Conservation (phyloP, 2,113 vertebrate genomes). For the Trichechus manatus region DNA sequence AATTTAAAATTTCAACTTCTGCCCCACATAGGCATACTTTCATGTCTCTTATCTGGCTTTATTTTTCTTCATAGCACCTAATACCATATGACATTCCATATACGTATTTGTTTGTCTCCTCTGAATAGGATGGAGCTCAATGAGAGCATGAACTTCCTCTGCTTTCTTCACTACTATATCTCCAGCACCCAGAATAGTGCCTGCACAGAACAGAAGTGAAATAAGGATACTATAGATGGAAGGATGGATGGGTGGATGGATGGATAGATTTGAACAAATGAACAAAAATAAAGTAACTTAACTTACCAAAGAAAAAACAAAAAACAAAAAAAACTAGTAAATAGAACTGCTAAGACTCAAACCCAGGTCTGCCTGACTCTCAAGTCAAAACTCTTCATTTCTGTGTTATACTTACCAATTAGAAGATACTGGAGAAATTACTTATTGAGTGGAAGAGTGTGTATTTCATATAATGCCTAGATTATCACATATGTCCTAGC, state of each 20-base stretch:
- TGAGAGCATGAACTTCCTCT: background rate
- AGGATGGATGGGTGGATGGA: background rate
- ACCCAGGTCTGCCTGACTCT: background rate
- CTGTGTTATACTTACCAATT: background rate
- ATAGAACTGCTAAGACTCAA: background rate
- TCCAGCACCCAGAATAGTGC: background rate
- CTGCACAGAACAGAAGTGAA: background rate
- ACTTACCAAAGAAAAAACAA: background rate
- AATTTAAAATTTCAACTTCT: background rate
- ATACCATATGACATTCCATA: background rate
- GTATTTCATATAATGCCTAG: conserved; percentile 19
- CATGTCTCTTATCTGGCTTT: background rate
- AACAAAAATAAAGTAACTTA: background rate
- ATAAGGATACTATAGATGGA: background rate
- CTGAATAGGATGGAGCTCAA: background rate
- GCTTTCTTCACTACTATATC: background rate
- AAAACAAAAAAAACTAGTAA: background rate
- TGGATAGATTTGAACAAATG: background rate
- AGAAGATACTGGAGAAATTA: background rate
- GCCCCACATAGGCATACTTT: background rate
- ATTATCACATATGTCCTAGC: background rate
- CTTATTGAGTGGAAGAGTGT: background rate
- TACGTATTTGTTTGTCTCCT: background rate
- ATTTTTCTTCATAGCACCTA: conserved; percentile 9
- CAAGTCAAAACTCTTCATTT: background rate